Base-by-base conservation (phyloP, 1,140 invertebrate genomes). In the Ericerus pela region DNA sequence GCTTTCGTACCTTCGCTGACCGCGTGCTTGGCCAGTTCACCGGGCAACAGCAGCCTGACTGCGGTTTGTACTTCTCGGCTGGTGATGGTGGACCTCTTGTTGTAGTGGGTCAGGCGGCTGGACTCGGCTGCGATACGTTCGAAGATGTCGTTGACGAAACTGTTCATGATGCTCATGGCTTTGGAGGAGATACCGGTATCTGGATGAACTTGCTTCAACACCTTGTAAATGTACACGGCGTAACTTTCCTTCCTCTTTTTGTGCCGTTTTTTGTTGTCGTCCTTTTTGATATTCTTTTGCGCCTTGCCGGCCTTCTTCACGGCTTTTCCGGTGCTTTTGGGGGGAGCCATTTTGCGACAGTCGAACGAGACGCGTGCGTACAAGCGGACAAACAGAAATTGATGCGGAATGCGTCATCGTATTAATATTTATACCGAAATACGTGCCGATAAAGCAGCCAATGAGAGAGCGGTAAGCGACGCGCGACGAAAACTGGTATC, bases 191-290 rank as follows among this genome's bases (percentile, higher is more conserved):
- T 78, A 28, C 80, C 79, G 56, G 77, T 82, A 62, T 82, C 69
- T 2, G 79, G 78, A 64, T 82, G 79, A 3, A 83, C 80, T 64
- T 82, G 77, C 62, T 81, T 80, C 63, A 86, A 62, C n/a, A 85
- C 72, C 62, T 82, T 84, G 69, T 79, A 80, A 12, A 81, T 73
- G 67, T 84, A 84, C 54, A 80, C 78, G 0, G 75, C 74, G 71
- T 82, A 86, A 55, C 72, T 77, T 63, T 84, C 76, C 71, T 79
- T 80, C 70, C 75, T 75, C 68, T 65, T 71, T 70, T 75, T 75
- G 67, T 65, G 70, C 59, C 73, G 75, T 67, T 70, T 74, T 54
- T 76, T 72, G 14, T 61, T 81, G 74, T 53, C 51, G 30, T 29
- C 27, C 27, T 53, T 58, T 8, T 69, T 70, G 38, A 76, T 76